Evolutionary conservation across 2,888 invertebrate genomes (phyloP), one percentile per base, ranked within the genome.

Genomic region (Tachystola acroxantha): DNA sequence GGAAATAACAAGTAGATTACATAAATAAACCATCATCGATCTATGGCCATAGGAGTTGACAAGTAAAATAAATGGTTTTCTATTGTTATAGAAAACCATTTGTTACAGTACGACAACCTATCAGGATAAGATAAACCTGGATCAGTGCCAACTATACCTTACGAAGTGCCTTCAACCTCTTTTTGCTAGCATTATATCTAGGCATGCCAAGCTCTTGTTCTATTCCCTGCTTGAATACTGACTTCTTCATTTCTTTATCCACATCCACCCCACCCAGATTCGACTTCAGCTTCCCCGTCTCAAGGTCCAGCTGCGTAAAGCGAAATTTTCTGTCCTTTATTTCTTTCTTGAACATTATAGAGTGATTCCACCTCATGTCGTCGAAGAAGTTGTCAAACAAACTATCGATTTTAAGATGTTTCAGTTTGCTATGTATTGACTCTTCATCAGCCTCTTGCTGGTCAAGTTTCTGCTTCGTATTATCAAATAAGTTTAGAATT

Each of bases 141-240:
- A n/a, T n/a, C n/a, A n/a, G n/a, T n/a, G 16, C 16, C 13, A 11
- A 16, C 9, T 12, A 53, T 66, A 90, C 91, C 86, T 82, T 89
- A 57, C 90, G 88, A 42, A 88, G 60, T 37, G 85, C 79, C 43
- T 88, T 89, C 32, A 91, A 67, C 59, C 84, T 88, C 44, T 80
- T 90, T 14, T 89, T 81, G 38, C 89, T 91, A 25, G 88, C 67
- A 43, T 88, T 68, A 57, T 90, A 90, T n/a, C 84, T 70, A 1
- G 92, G 91, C 7, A 93, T 74, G 2, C 74, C 50, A 40, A 90
- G 87, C 32, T 91, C 72, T 51, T 91, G 88, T 54, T 94, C 93
- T 53, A 93, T 89, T 1, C 91, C 92, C 1, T 91, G 89, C 32
- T 88, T 87, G 39, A 93, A 64, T 1, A 87, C 81, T 28, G 91